phyloP scores from a whole-genome alignment of 2,797 vertebrate species.

The Pseudopleuronectes americanus region DNA sequence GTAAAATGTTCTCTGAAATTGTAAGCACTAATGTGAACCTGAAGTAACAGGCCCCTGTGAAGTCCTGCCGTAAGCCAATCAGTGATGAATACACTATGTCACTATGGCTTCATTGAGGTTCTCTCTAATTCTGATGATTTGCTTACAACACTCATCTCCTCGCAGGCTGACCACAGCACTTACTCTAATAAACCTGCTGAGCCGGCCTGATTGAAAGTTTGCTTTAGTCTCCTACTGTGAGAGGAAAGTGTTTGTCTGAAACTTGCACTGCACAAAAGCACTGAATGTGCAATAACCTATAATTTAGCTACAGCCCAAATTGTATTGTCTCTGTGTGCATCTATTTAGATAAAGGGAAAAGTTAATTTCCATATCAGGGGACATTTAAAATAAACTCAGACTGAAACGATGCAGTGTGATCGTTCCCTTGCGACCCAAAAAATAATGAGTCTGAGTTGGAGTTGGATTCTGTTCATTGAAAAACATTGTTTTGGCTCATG shows the following conservation, averaged over 20 bases:
- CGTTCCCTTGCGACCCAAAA: slow-evolving; percentile 47
- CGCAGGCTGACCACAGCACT: slow-evolving; percentile 19
- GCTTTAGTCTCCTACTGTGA: slow-evolving; percentile 3
- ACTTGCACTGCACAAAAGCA: slow-evolving; percentile 3
- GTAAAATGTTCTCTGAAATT: slow-evolving; percentile 12
- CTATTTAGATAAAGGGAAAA: slow-evolving; percentile 40
- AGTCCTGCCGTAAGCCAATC: slow-evolving; percentile 11
- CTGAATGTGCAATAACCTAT: slow-evolving; percentile 4
- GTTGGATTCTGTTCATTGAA: slow-evolving; percentile 47
- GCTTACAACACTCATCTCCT: slow-evolving; percentile 24
- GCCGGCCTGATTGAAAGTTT: slow-evolving; percentile 12
- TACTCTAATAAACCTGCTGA: slow-evolving; percentile 37
- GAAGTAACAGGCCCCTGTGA: neutral
- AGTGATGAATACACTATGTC: slow-evolving; percentile 1
- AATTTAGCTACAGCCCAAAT: slow-evolving; percentile 13
- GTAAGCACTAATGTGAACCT: neutral
- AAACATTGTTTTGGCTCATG: slow-evolving; percentile 20
- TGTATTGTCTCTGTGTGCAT: slow-evolving; percentile 30
- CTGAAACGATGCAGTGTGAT: slow-evolving; percentile 40
- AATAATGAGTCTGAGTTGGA: slow-evolving; percentile 58
- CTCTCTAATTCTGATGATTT: slow-evolving; percentile 35
- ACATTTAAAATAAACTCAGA: slow-evolving; percentile 44
- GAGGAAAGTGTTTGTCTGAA: slow-evolving; percentile 1
- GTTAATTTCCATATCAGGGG: slow-evolving; percentile 10
- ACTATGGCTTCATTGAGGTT: slow-evolving; percentile 9